Conservation (phyloP, 1,140 invertebrate species). For the Ooceraea biroi region DNA sequence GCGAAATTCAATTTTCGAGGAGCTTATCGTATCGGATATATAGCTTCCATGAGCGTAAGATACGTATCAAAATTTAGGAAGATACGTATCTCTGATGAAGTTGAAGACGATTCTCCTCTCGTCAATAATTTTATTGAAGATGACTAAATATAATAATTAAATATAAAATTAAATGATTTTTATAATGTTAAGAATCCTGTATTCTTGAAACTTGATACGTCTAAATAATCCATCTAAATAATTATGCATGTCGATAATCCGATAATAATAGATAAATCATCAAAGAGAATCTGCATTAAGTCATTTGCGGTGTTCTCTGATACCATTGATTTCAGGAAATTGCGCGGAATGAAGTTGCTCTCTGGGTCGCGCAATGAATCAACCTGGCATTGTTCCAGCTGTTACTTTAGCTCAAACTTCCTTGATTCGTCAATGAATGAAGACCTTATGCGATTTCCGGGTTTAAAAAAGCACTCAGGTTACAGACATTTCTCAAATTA, state of each 20-base stretch:
- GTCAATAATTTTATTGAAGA: neutral
- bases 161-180: neutral
- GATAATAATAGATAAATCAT: no score
- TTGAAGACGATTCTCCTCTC: neutral
- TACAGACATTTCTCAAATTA: constrained; percentile 53
- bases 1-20: constrained; percentile 50
- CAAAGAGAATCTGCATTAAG: neutral
- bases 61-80: neutral
- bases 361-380: constrained; percentile 2
- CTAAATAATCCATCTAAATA: no score
- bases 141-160: neutral
- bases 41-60: neutral
- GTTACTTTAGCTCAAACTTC: constrained; percentile 25
- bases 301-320: neutral
- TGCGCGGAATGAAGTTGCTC: constrained; percentile 19
- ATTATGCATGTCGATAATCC: no score
- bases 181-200: no score
- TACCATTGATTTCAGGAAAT: constrained; percentile 14
- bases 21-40: neutral
- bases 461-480: constrained; percentile 27
- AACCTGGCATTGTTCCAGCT: constrained; percentile 66
- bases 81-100: neutral
- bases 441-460: constrained; percentile 57
- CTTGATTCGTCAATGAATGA: constrained; percentile 54
- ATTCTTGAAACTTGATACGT: neutral